Base-by-base conservation (phyloP, 1,140 invertebrate genomes). In the Drosophila sechellia region DNA sequence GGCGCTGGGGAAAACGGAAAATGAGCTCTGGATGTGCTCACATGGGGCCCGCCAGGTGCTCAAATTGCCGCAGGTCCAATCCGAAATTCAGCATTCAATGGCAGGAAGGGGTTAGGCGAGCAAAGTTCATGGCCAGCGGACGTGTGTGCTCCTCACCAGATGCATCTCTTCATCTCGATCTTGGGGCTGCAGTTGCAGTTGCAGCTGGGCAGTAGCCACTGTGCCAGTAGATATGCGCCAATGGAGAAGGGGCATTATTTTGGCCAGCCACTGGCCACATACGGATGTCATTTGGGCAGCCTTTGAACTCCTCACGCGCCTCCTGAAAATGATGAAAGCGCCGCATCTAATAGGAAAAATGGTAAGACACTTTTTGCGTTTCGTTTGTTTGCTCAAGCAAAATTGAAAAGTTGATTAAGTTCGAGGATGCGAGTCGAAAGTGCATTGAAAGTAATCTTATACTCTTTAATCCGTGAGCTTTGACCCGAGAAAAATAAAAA, bases 261-360 rank as follows among this genome's bases (percentile, higher is more conserved):
- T 65, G 13, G 50, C 55, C 40, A 42, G 46, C 53, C 39, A 50
- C 39, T 46, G 59, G 46, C 13, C 13, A 66, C 39, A 45, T 52
- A 56, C 73, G 53, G 68, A 70, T 77, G 73, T 77, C 73, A 77
- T 76, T 77, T 77, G 73, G 63, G 57, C 37, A 58, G 70, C 84
- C 81, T 71, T 77, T 89, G 84, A 84, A 73, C 84, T 63, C 42
- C 63, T 83, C 83, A 86, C 83, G 83, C 75, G 66, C 69, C 72
- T 48, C 13, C 46, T 64, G 52, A 56, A 77, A 79, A 68, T 83
- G 60, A 65, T 55, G 34, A 65, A 76, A 76, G 72, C 72, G 72
- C 71, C 72, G 72, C 71, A 58, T 58, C 72, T 66, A 76, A 76
- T 76, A 40, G 56, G 58, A 70, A 78, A 77, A 77, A 39, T 70